phyloP scores from a whole-genome alignment of 2,888 invertebrate genomes.

The Athrips mouffetella region DNA sequence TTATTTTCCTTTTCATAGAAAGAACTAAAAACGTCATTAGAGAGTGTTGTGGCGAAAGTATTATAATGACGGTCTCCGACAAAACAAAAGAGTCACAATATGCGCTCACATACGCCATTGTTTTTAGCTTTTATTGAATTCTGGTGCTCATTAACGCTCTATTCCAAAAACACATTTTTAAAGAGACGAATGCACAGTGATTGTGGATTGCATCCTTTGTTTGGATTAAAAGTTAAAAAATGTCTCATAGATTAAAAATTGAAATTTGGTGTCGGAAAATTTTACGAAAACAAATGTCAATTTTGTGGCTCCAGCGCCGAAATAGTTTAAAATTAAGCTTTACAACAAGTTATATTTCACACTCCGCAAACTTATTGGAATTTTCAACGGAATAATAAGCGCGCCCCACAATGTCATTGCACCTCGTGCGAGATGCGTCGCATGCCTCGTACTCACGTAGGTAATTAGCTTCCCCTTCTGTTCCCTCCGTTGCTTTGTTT shows the following conservation, averaged over 20 bases:
- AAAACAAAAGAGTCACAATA: slow-evolving; percentile 63
- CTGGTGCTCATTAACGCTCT: slow-evolving; percentile 65
- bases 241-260: no score
- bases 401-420: no score
- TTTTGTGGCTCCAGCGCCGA: no score
- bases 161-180: slow-evolving; percentile 25
- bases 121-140: slow-evolving; percentile 63
- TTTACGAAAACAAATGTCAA: no score
- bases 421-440: slow-evolving; percentile 25
- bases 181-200: neutral
- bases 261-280: no score
- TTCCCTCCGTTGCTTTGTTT: slow-evolving; percentile 15
- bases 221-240: no score
- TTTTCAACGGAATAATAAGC: no score
- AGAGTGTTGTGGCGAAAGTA: slow-evolving; percentile 52
- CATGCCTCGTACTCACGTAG: no score
- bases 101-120: slow-evolving; percentile 67
- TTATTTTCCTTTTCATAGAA: no score
- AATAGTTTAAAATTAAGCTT: no score
- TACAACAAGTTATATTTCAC: no score
- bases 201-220: slow-evolving; percentile 11
- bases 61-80: slow-evolving; percentile 55
- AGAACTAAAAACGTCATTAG: slow-evolving; percentile 53
- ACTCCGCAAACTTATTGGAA: no score
- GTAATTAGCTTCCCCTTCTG: slow-evolving; percentile 9